These are phyloP conservation scores for Eledona agricola DNA, from an alignment of 2,888 invertebrate genomes.

Conservation along the genomic window DNA sequence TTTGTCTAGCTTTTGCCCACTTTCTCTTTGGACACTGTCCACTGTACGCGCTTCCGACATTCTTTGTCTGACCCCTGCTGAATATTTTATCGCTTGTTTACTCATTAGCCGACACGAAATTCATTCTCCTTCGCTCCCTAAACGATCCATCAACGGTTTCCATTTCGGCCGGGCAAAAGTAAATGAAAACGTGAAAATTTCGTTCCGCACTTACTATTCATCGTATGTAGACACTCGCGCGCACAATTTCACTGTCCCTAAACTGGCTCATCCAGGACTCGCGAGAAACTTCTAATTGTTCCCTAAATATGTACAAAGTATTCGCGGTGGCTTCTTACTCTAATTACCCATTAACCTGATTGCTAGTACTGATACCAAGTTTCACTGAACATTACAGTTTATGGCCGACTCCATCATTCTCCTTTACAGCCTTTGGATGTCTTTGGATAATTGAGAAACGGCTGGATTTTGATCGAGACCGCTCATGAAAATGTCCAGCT, in stretches of 20 bases:
- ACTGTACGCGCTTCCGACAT: conserved; percentile 34
- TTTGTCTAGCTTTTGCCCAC: conserved; percentile 36
- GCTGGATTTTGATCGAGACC: conserved; percentile 63
- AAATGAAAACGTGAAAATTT: conserved; percentile 1
- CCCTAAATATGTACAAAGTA: conserved; percentile 53
- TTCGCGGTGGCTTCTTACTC: conserved; percentile 47
- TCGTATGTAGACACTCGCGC: conserved; percentile 4
- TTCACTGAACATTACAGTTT: conserved; percentile 34
- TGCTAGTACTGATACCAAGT: conserved; percentile 33
- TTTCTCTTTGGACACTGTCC: conserved; percentile 37
- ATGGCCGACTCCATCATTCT: neutral
- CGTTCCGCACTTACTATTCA: too few relatives aligned
- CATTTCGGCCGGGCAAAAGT: too few relatives aligned
- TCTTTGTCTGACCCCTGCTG: conserved; percentile 37
- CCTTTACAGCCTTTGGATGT: conserved; percentile 50
- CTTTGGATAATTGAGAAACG: conserved; percentile 53
- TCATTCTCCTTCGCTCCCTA: conserved; percentile 5
- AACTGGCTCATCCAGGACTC: conserved; percentile 1
- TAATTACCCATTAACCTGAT: conserved; percentile 56
- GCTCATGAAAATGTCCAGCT: conserved; percentile 79
- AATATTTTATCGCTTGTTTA: conserved; percentile 33
- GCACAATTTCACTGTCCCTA: conserved; percentile 25
- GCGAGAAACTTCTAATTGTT: conserved; percentile 51
- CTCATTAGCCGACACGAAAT: conserved; percentile 16
- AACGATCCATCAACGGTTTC: conserved; percentile 13